Base-by-base conservation (phyloP, 2,888 invertebrate genomes). In the Meghimatium bilineatum region DNA sequence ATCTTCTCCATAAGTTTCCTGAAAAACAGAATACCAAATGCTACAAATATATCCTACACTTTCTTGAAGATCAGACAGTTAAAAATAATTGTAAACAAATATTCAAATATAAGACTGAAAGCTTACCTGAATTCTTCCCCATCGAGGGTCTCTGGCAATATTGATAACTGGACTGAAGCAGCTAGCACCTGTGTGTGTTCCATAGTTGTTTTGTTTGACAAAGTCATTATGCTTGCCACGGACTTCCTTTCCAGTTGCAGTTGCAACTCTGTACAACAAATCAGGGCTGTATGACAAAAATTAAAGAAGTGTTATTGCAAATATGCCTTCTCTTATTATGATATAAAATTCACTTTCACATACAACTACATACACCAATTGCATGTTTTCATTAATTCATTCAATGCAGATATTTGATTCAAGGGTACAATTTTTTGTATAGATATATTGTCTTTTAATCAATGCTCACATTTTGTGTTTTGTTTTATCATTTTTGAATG, bases 111-210 rank as follows among this genome's bases (percentile, higher is more conserved):
- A 44, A 12, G 44, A 44, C 44, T 8, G 5, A 14, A 2, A 63
- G n/a, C 66, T n/a, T 77, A 92, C 92, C 91, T 93, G 92, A 86
- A 90, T 92, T 82, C 93, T 83, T 26, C 93, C 93, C 93, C 93
- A 93, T 32, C 92, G 32, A 8, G 91, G 90, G 80, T 91, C 90
- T 26, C 91, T 85, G 87, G 89, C 88, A 60, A 91, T 91, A 87
- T 91, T 91, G 69, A 91, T 69, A 26, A 69, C 69, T 5, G 69
- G 69, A 36, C 69, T 38, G 36, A 69, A 69, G 23, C 69, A 69
- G 69, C 89, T 90, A n/a, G 90, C 86, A 14, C 91, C 91, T 5
- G 82, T 90, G 74, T 88, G 87, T 10, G n/a, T 38, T 1, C 29
- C 74, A 34, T 29, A 74, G 26, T 14, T 79, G 20, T 75, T 76